These are phyloP conservation scores for Clytia hemisphaerica DNA, from an alignment of 30 jellyfish, hydroid and myxozoan species.

Conservation along the genomic window DNA sequence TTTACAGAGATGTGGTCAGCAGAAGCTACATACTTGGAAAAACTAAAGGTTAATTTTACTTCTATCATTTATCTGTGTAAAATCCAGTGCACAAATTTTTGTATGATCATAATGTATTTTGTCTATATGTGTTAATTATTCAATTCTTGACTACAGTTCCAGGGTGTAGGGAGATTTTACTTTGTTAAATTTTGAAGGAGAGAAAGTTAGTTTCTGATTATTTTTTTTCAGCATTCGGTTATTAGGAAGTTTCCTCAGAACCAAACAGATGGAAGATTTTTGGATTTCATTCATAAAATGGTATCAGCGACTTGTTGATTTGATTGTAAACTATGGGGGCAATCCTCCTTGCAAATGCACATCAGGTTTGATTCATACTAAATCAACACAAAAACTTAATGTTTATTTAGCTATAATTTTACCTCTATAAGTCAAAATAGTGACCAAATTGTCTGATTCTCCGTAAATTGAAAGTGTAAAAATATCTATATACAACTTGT, in stretches of 20 bases:
- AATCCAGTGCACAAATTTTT: not conserved
- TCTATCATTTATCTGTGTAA: not conserved
- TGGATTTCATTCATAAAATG: conserved; percentile 85
- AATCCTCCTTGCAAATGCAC: no score
- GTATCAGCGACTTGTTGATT: conserved; percentile 75
- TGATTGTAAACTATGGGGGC: no score
- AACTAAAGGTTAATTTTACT: conserved; percentile 54
- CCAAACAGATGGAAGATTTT: conserved; percentile 93
- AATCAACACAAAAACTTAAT: no score
- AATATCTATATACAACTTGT: no score
- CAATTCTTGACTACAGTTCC: not conserved
- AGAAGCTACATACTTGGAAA: conserved; percentile 82
- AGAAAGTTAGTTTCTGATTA: not conserved
- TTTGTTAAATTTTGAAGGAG: not conserved
- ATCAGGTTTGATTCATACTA: no score
- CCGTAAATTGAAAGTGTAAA: no score
- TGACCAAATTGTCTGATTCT: no score
- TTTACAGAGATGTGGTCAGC: conserved; percentile 89
- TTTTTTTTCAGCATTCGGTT: conserved; percentile 69
- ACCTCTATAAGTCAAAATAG: no score
- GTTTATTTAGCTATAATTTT: no score
- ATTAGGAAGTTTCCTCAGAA: conserved; percentile 92
- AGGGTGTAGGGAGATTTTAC: not conserved
- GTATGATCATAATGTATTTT: not conserved
- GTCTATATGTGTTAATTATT: not conserved